phyloP scores from a whole-genome alignment of 2,888 invertebrate genomes.

The Oscheius sp. region DNA sequence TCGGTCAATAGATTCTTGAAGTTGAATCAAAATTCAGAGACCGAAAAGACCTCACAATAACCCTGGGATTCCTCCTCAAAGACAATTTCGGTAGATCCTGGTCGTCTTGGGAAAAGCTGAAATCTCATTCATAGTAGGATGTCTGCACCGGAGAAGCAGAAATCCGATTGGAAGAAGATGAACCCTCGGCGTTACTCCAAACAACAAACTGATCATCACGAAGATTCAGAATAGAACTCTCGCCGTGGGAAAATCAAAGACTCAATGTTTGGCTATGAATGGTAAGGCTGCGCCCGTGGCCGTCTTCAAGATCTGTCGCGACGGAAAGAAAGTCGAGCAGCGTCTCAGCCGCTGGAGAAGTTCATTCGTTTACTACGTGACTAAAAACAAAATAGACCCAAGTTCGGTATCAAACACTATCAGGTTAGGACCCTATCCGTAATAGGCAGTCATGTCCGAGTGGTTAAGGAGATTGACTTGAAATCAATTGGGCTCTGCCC shows the following conservation, averaged over 20 bases:
- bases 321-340: conserved; percentile 34
- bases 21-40: too few relatives aligned
- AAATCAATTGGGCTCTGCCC: conserved; percentile 66
- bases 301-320: background rate
- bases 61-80: too few relatives aligned
- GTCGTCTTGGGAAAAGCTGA: too few relatives aligned
- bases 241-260: conserved; percentile 61
- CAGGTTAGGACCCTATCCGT: too few relatives aligned
- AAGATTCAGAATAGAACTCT: conserved; percentile 60
- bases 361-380: conserved; percentile 58
- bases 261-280: conserved; percentile 58
- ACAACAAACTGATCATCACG: conserved; percentile 63
- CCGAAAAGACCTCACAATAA: too few relatives aligned
- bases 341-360: too few relatives aligned
- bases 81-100: too few relatives aligned
- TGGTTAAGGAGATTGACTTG: conserved; percentile 63
- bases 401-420: too few relatives aligned
- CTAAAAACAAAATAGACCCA: conserved; percentile 55
- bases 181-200: conserved; percentile 63
- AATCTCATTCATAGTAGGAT: too few relatives aligned
- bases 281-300: conserved; percentile 52
- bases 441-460: conserved; percentile 54
- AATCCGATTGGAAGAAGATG: conserved; percentile 64
- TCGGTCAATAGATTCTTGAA: too few relatives aligned
- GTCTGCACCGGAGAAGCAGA: too few relatives aligned